Evolutionary conservation across 2,797 vertebrate genomes (phyloP).

Genomic region (Hephaestus fuliginosus): DNA sequence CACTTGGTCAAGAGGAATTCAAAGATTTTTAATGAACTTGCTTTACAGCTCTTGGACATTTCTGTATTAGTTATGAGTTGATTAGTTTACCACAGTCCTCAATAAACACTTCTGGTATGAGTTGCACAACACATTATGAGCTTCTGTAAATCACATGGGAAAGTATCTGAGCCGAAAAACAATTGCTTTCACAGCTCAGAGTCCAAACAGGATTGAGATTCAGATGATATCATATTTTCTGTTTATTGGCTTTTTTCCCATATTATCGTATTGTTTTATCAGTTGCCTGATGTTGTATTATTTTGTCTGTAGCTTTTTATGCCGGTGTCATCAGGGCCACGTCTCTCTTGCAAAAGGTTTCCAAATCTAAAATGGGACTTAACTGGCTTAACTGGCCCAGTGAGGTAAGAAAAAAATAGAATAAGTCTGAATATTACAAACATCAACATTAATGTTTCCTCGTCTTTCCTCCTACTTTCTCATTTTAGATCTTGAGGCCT

Average conservation of each 20-base stretch:
- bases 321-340: neutral
- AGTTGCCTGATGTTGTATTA: neutral
- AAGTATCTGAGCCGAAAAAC: constrained; percentile 52
- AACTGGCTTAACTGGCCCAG: neutral
- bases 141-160: constrained; percentile 56
- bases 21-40: constrained; percentile 14
- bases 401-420: neutral
- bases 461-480: constrained; percentile 26
- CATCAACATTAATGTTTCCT: neutral
- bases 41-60: constrained; percentile 40
- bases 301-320: neutral
- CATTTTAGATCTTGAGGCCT: constrained; percentile 41
- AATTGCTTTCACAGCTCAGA: constrained; percentile 32
- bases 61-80: constrained; percentile 62
- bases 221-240: constrained; percentile 1
- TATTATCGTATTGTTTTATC: neutral
- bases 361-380: neutral
- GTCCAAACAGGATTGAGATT: constrained; percentile 18
- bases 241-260: neutral
- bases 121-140: constrained; percentile 55
- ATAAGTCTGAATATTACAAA: constrained; percentile 28
- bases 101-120: constrained; percentile 69
- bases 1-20: constrained; percentile 35
- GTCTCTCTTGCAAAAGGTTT: neutral
- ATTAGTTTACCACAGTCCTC: constrained; percentile 66